A percentile compares a stretch with the other conserved stretches of the same genome.
These are phyloP conservation scores for Agrilus biguttatus DNA, from an alignment of 2,888 invertebrate species.

Conservation along the genomic window DNA sequence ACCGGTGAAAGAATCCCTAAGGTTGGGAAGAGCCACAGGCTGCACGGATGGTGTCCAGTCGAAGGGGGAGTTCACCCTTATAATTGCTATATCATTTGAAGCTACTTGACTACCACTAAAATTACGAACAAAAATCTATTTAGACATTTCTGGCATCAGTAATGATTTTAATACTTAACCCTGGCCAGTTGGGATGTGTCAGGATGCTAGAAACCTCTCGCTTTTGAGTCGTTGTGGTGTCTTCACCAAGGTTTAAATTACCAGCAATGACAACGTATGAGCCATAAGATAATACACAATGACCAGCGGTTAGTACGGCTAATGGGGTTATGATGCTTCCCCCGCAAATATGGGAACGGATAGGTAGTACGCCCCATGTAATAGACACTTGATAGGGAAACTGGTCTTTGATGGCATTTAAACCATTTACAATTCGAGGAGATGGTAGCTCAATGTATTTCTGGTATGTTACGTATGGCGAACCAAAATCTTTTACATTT, in stretches of 20 bases:
- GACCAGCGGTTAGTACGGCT: conserved; percentile 32
- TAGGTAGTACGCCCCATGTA: neutral
- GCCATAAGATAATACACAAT: neutral
- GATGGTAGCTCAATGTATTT: too few relatives aligned
- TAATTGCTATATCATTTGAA: conserved; percentile 37
- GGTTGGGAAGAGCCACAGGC: conserved; percentile 23
- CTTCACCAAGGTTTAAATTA: neutral
- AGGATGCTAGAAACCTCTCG: too few relatives aligned
- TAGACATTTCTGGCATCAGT: too few relatives aligned
- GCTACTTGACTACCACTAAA: conserved; percentile 8
- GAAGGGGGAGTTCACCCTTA: conserved; percentile 27
- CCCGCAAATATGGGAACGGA: conserved; percentile 17
- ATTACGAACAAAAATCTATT: too few relatives aligned
- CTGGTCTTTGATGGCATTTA: conserved; percentile 30
- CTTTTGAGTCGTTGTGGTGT: neutral
- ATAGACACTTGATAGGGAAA: conserved; percentile 37
- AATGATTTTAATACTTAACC: neutral
- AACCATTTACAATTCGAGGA: conserved; percentile 27
- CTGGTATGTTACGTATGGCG: too few relatives aligned
- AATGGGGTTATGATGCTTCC: conserved; percentile 38
- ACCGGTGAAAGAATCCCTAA: too few relatives aligned
- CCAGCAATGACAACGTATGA: neutral
- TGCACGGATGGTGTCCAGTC: conserved; percentile 20
- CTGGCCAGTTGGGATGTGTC: too few relatives aligned
- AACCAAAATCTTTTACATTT: too few relatives aligned